Conservation (phyloP, 1,140 invertebrate genomes). For the Formica exsecta region DNA sequence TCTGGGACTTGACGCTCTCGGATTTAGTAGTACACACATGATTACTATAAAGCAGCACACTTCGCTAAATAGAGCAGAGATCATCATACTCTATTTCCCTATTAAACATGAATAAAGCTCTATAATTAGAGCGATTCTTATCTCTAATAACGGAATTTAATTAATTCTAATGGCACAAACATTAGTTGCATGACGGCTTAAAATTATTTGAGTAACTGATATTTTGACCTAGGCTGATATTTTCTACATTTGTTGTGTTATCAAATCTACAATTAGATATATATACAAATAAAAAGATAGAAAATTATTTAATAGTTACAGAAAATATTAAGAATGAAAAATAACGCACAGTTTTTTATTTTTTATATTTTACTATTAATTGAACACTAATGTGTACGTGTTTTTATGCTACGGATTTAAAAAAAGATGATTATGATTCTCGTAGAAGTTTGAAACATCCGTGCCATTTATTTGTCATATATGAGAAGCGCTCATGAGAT, state of each 20-base stretch:
- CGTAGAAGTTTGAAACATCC: slow-evolving; percentile 4
- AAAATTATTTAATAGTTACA: not conserved
- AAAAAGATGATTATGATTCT: not conserved
- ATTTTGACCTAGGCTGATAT: not conserved
- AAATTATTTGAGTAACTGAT: not conserved
- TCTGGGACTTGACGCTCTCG: slow-evolving; percentile 17
- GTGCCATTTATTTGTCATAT: slow-evolving; percentile 23
- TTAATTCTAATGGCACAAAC: slow-evolving; percentile 7
- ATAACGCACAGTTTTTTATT: not conserved
- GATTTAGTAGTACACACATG: not conserved
- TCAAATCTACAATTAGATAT: slow-evolving; percentile 1
- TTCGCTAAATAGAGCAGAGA: not conserved
- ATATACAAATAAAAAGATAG: not conserved
- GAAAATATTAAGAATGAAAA: not conserved
- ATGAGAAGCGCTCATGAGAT: slow-evolving; percentile 51
- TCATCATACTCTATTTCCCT: not conserved
- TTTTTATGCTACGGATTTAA: not conserved
- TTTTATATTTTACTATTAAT: not conserved
- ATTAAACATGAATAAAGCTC: not conserved
- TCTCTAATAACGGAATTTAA: not conserved
- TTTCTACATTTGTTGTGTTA: not conserved
- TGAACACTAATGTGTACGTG: not conserved
- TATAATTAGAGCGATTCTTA: slow-evolving; percentile 8
- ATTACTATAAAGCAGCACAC: not conserved
- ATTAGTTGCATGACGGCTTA: not conserved